Conservation (phyloP, 1,140 invertebrate species). For the Portunus trituberculatus region DNA sequence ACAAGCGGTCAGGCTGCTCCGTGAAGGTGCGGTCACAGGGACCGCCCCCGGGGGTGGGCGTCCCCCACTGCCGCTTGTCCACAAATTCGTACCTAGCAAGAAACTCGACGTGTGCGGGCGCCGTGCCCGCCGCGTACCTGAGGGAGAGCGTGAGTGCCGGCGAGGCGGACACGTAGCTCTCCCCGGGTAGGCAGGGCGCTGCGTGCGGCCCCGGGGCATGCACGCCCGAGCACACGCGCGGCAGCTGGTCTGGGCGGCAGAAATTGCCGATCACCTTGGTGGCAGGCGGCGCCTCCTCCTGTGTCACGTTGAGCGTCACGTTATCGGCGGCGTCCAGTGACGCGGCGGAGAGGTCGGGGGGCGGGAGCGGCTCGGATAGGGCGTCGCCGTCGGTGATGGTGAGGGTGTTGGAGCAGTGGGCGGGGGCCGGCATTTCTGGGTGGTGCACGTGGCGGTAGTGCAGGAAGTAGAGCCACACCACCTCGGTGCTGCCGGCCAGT, state of each 20-base stretch:
- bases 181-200: constrained; percentile 87
- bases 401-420: constrained; percentile 76
- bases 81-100: constrained; percentile 91
- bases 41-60: constrained; percentile 80
- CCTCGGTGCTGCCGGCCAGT: constrained; percentile 74
- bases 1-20: constrained; percentile 79
- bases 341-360: neutral
- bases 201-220: constrained; percentile 85
- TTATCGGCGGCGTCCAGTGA: neutral
- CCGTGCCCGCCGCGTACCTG: constrained; percentile 89
- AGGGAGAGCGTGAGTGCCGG: constrained; percentile 88
- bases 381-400: constrained; percentile 75
- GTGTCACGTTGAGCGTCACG: constrained; percentile 27
- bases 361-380: neutral
- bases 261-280: constrained; percentile 82
- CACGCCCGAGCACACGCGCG: constrained; percentile 76
- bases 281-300: constrained; percentile 33
- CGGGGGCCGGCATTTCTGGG: constrained; percentile 74
- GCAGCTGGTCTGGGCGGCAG: constrained; percentile 73
- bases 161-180: constrained; percentile 89
- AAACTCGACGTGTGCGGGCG: constrained; percentile 89
- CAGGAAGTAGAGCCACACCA: constrained; percentile 78
- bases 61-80: constrained; percentile 88
- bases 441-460: constrained; percentile 77
- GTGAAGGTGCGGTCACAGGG: constrained; percentile 76